Percentiles rank a stretch among this genome's conserved stretches.
phyloP scores from a whole-genome alignment of 2,113 vertebrate genomes.

The Sylvia atricapilla region DNA sequence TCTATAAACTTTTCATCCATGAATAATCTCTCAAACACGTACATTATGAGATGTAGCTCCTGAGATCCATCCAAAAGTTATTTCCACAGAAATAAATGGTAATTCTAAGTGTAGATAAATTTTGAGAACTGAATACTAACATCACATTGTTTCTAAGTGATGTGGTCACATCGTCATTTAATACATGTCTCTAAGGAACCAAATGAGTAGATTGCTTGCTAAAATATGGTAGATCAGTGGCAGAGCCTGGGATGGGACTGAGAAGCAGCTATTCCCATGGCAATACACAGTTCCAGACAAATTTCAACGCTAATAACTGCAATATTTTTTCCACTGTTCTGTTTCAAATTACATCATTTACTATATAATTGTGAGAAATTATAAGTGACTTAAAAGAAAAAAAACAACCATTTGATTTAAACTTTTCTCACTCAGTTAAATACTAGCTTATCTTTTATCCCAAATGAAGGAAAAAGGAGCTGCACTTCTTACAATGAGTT shows the following conservation, averaged over 20 bases:
- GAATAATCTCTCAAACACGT: not conserved
- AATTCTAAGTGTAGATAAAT: not conserved
- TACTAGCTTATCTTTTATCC: not conserved
- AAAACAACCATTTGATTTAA: not conserved
- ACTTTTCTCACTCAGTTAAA: conserved; percentile 16
- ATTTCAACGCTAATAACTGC: not conserved
- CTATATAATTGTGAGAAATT: not conserved
- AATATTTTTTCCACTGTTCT: not conserved
- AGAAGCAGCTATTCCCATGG: not conserved
- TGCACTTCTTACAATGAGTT: not conserved
- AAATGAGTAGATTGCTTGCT: not conserved
- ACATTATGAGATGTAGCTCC: not conserved
- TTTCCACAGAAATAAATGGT: not conserved
- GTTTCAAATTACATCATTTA: not conserved
- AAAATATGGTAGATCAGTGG: not conserved
- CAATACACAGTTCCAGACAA: not conserved
- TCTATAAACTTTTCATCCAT: not conserved
- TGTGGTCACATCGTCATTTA: not conserved
- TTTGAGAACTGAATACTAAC: not conserved
- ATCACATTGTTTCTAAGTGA: not conserved
- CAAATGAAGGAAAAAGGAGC: not conserved
- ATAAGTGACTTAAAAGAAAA: not conserved
- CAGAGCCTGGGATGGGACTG: not conserved
- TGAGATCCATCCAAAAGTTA: not conserved
- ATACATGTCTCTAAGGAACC: not conserved